These are phyloP conservation scores for Drosophila tsacasi DNA, from an alignment of 1,140 invertebrate species.

Conservation along the genomic window DNA sequence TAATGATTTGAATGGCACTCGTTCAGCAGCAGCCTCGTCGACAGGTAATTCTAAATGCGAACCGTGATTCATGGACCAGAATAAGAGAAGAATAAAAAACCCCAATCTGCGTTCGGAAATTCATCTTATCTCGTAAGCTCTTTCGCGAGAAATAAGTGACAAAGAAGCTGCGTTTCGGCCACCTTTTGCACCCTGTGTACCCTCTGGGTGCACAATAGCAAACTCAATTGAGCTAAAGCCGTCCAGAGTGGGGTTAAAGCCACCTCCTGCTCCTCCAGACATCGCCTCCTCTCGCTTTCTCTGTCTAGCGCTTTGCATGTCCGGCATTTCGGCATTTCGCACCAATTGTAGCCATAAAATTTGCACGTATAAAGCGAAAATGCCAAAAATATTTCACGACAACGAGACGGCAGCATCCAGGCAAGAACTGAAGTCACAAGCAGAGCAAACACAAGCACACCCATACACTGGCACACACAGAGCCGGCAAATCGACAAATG, in stretches of 20 bases:
- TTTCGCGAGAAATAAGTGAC: conserved; percentile 22
- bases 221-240: conserved; percentile 44
- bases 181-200: conserved; percentile 47
- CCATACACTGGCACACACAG: conserved; percentile 19
- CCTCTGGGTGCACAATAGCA: conserved; percentile 15
- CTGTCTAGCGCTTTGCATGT: conserved; percentile 60
- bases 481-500: conserved; percentile 63
- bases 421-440: conserved; percentile 38
- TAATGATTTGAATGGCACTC: conserved; percentile 47
- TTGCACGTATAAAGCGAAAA: conserved; percentile 79
- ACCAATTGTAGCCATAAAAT: conserved; percentile 83
- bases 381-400: conserved; percentile 81
- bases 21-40: not conserved
- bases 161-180: conserved; percentile 26
- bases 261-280: conserved; percentile 37
- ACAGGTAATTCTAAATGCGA: conserved; percentile 48
- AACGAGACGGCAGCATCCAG: conserved; percentile 58
- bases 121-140: conserved; percentile 19
- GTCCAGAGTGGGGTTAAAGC: conserved; percentile 35
- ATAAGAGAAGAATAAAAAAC: conserved; percentile 16
- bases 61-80: conserved; percentile 28
- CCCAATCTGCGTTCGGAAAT: conserved; percentile 34
- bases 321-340: conserved; percentile 74
- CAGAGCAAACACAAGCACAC: conserved; percentile 47
- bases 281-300: conserved; percentile 8